Evolutionary conservation across 2,797 vertebrate species (phyloP).

Genomic region (Mycteria americana): DNA sequence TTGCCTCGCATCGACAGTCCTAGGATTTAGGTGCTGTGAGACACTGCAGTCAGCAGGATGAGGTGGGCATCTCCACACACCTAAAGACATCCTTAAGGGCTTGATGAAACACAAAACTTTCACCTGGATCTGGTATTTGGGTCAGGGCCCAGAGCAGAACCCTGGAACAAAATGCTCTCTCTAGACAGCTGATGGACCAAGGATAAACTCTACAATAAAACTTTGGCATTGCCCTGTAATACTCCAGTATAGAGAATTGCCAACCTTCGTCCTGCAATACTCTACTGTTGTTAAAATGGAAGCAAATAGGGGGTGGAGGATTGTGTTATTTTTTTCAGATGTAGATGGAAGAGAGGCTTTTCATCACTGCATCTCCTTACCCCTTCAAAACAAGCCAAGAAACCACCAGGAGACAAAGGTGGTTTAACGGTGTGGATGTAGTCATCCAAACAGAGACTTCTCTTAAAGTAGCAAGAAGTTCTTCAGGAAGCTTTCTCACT

Average conservation of each 20-base stretch:
- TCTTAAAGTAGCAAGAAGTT: background rate
- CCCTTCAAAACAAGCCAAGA: background rate
- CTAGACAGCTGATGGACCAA: background rate
- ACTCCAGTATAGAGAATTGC: background rate
- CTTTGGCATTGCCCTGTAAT: background rate
- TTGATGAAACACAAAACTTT: background rate
- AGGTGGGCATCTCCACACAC: background rate
- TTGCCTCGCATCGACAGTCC: fast-evolving
- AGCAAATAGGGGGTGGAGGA: background rate
- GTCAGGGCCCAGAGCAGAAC: background rate
- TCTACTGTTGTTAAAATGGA: background rate
- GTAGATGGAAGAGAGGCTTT: background rate
- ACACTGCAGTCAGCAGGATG: background rate
- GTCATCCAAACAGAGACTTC: background rate
- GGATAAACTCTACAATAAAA: background rate
- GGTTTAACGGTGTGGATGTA: background rate
- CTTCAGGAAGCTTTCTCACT: background rate
- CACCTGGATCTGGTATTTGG: background rate
- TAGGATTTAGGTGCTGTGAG: background rate
- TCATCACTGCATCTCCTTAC: background rate
- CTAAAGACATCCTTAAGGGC: background rate
- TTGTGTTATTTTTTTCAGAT: background rate
- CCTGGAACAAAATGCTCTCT: background rate
- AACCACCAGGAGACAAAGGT: background rate
- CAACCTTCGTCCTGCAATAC: background rate